Evolutionary conservation across 1,140 invertebrate genomes (phyloP), one percentile per base, ranked within the genome.

Genomic region (Ooceraea biroi): DNA sequence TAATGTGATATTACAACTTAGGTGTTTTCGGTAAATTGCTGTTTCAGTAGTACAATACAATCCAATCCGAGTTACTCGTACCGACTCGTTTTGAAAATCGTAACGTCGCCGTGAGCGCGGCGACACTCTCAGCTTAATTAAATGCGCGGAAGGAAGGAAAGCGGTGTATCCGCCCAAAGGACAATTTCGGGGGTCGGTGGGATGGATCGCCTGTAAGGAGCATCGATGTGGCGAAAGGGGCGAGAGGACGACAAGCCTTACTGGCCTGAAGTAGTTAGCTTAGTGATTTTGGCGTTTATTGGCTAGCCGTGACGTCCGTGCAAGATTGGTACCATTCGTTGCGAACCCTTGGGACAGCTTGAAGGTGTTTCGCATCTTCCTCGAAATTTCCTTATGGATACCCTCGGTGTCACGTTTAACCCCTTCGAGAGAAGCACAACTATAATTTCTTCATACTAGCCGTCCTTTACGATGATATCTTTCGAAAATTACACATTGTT

Each of bases 261-360:
- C 65, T 87, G 27, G 86, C 82, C 87, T 88, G 61, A 88, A 91
- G 86, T 91, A 92, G 91, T 93, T 93, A 89, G 91, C 88, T 91
- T 91, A 93, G 92, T 93, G 92, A 92, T 94, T 93, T 89, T 91
- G 85, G 86, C 90, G 91, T 91, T 93, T 90, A 92, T 92, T 92
- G 90, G 90, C 88, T 86, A 82, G 87, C 89, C 89, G 88, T 91
- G 92, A 91, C 91, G 91, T 86, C 87, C 80, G 82, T 86, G 69
- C 90, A 86, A 94, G 92, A 94, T 94, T 94, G 93, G 90, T 88
- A 87, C 89, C 73, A 83, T 88, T 88, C 84, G 85, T 88, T 72
- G 63, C 87, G 57, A 60, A 85, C 87, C 87, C 84, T 88, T 52
- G 87, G 85, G 91, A 91, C 85, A 85, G 69, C 87, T 89, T 85